Conservation (phyloP, 2,797 vertebrate genomes). For the Catharus ustulatus region DNA sequence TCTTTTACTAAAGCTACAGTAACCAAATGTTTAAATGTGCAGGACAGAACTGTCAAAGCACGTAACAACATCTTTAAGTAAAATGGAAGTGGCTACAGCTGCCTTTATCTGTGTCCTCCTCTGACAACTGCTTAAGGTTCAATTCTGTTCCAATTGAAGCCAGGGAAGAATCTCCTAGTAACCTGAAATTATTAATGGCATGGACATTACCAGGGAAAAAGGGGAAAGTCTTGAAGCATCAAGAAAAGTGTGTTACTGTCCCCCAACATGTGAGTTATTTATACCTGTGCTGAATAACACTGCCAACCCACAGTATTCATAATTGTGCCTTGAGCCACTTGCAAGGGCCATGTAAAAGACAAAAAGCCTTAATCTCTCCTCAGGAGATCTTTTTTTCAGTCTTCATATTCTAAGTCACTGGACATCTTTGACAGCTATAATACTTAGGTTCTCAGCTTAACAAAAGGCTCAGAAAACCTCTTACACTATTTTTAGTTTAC, state of each 20-base stretch:
- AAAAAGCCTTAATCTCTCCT: background rate
- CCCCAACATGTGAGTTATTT: background rate
- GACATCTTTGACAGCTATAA: background rate
- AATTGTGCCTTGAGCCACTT: background rate
- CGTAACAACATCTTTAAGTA: conserved; percentile 62
- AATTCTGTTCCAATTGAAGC: background rate
- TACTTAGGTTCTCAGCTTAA: background rate
- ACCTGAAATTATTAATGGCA: background rate
- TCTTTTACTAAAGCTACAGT: conserved; percentile 64
- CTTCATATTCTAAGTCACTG: background rate
- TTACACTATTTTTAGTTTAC: background rate
- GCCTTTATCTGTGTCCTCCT: background rate
- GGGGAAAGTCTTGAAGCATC: background rate
- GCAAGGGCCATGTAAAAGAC: accelerated
- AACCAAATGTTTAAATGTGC: conserved; percentile 49
- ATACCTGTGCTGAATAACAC: accelerated
- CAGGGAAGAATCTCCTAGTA: background rate
- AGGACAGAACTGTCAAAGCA: conserved; percentile 61
- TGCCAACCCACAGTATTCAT: background rate
- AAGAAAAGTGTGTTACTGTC: background rate
- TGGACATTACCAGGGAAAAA: accelerated
- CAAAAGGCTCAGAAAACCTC: background rate
- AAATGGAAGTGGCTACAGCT: conserved; percentile 9
- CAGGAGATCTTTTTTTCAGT: background rate
- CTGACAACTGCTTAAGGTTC: background rate